These are phyloP conservation scores for Andrena camellia DNA, from an alignment of 2,888 invertebrate genomes.

Conservation along the genomic window DNA sequence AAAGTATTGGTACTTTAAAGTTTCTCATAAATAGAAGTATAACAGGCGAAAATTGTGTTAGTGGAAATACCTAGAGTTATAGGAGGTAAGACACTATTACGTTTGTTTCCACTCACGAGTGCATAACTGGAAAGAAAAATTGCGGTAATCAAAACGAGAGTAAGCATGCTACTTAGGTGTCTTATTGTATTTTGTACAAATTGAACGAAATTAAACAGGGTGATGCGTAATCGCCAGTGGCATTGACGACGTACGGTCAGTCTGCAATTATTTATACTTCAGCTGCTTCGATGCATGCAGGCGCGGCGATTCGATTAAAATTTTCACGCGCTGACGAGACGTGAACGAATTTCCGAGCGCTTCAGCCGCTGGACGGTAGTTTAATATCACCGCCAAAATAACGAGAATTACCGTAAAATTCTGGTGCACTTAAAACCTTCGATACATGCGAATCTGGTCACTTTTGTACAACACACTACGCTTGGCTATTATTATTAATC, in stretches of 20 bases:
- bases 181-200: constrained; percentile 22
- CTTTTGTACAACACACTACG: not conserved
- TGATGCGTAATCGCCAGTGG: constrained; percentile 28
- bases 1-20: too few relatives aligned
- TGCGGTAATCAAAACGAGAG: not conserved
- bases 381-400: constrained; percentile 41
- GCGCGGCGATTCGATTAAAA: constrained; percentile 59
- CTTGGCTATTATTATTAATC: not conserved
- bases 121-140: too few relatives aligned
- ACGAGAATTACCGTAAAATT: constrained; percentile 35
- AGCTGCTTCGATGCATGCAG: constrained; percentile 31
- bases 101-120: too few relatives aligned
- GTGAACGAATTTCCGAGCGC: constrained; percentile 51
- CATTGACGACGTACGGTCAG: constrained; percentile 22
- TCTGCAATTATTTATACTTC: constrained; percentile 60
- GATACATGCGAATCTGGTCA: too few relatives aligned
- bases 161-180: not conserved
- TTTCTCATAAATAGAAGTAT: too few relatives aligned
- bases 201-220: constrained; percentile 38
- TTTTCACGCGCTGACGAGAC: constrained; percentile 60
- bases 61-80: too few relatives aligned
- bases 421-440: constrained; percentile 20
- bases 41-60: too few relatives aligned
- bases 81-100: too few relatives aligned
- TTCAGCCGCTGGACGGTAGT: not conserved